A percentile compares a stretch with the other conserved stretches of the same genome.
These are phyloP conservation scores for Prionailurus viverrinus DNA, from an alignment of 2,113 vertebrate genomes.

Conservation along the genomic window DNA sequence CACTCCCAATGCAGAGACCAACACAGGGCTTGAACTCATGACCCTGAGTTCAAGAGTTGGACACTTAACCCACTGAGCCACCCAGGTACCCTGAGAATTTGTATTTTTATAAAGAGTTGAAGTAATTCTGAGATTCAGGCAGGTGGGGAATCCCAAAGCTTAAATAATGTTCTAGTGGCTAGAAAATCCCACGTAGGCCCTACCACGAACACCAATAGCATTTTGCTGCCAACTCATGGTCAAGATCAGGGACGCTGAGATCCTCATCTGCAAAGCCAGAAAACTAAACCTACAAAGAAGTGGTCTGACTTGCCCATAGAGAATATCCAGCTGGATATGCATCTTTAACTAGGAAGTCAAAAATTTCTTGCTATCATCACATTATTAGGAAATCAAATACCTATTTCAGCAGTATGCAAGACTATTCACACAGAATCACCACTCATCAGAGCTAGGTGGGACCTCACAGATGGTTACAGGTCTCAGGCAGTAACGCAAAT, in stretches of 20 bases:
- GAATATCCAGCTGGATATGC: background rate
- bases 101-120: background rate
- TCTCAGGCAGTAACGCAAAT: background rate
- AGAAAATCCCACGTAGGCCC: background rate
- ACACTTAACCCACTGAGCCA: too few relatives aligned
- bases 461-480: background rate
- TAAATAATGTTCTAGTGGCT: background rate
- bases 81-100: background rate
- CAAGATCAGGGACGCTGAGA: background rate
- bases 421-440: background rate
- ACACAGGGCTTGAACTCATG: too few relatives aligned
- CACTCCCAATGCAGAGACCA: too few relatives aligned
- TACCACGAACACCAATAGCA: background rate
- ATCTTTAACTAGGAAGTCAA: slow-evolving; percentile 11
- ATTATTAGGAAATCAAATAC: background rate
- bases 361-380: background rate
- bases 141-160: background rate
- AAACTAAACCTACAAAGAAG: background rate
- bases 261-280: slow-evolving; percentile 3
- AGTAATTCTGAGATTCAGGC: background rate
- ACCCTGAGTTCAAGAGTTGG: too few relatives aligned
- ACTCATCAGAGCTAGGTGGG: background rate
- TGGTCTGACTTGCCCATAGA: background rate
- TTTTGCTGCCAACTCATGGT: background rate
- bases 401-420: background rate